Evolutionary conservation across 2,888 invertebrate genomes (phyloP).

Genomic region (Andrena camellia): DNA sequence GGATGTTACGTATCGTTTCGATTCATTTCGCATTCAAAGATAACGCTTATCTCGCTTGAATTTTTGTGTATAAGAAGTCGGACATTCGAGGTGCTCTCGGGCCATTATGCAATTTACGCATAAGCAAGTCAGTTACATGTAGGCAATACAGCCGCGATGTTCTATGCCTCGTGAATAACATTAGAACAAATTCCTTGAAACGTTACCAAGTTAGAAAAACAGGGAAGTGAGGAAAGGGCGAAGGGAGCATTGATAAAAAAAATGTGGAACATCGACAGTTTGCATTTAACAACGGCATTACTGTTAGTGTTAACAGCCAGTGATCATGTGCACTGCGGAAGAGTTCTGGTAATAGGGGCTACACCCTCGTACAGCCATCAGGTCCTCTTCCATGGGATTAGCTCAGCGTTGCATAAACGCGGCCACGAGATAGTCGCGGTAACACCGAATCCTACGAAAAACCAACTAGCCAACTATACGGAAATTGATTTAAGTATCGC

Average conservation of each 20-base stretch:
- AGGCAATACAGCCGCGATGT: background rate
- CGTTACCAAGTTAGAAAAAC: too few relatives aligned
- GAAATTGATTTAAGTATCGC: slow-evolving; percentile 39
- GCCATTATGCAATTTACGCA: background rate
- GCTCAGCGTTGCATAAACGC: slow-evolving; percentile 83
- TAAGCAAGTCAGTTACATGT: background rate
- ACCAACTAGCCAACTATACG: slow-evolving; percentile 49
- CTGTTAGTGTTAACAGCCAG: background rate
- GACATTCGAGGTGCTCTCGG: background rate
- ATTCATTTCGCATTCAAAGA: background rate
- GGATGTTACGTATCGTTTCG: background rate
- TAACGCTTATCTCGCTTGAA: background rate
- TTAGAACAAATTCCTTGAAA: background rate
- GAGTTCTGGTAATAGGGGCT: slow-evolving; percentile 78
- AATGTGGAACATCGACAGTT: background rate
- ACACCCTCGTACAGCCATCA: slow-evolving; percentile 86
- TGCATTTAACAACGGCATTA: background rate
- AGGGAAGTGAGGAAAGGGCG: too few relatives aligned
- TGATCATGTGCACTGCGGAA: background rate
- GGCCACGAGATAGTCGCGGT: slow-evolving; percentile 86
- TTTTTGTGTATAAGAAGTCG: background rate
- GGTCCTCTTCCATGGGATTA: slow-evolving; percentile 84
- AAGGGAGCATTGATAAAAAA: too few relatives aligned
- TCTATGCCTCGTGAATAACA: background rate
- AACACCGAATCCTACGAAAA: slow-evolving; percentile 83